phyloP scores from a whole-genome alignment of 2,797 vertebrate genomes.

The Megaceryle alcyon region DNA sequence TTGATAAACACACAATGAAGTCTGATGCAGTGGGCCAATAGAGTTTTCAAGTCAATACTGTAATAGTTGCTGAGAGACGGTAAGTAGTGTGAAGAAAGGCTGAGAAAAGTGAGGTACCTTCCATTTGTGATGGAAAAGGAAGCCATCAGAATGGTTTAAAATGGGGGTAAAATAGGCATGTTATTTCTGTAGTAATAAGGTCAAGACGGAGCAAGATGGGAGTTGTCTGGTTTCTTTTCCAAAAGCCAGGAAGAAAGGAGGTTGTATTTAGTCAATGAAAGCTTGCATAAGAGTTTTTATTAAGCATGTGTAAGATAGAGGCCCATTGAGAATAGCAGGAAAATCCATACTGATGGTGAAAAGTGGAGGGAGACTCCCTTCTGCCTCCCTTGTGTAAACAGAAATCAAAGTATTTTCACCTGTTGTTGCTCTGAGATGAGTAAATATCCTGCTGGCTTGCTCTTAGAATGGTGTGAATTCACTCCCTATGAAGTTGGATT shows the following conservation, averaged over 20 bases:
- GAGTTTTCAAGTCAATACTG: background rate
- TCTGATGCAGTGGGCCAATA: accelerated
- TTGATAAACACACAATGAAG: background rate
- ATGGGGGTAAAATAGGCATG: background rate
- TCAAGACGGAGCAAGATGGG: background rate
- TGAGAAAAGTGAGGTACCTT: background rate
- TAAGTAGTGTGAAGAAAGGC: background rate
- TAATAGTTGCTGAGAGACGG: background rate
- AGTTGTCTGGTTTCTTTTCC: accelerated
- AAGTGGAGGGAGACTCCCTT: background rate
- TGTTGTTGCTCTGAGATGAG: background rate
- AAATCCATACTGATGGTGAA: background rate
- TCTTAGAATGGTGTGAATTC: conserved; percentile 84
- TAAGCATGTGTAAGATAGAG: background rate
- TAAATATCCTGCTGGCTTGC: background rate
- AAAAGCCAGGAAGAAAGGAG: background rate
- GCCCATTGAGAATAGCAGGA: background rate
- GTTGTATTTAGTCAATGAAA: background rate
- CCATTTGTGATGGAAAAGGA: background rate
- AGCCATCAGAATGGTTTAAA: background rate
- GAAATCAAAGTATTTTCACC: background rate
- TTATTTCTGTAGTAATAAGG: background rate
- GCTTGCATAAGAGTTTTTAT: background rate
- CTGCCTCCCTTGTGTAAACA: background rate
- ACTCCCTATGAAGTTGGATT: conserved; percentile 82